Evolutionary conservation across 2,113 vertebrate genomes (phyloP).

Genomic region (Hemicordylus capensis): DNA sequence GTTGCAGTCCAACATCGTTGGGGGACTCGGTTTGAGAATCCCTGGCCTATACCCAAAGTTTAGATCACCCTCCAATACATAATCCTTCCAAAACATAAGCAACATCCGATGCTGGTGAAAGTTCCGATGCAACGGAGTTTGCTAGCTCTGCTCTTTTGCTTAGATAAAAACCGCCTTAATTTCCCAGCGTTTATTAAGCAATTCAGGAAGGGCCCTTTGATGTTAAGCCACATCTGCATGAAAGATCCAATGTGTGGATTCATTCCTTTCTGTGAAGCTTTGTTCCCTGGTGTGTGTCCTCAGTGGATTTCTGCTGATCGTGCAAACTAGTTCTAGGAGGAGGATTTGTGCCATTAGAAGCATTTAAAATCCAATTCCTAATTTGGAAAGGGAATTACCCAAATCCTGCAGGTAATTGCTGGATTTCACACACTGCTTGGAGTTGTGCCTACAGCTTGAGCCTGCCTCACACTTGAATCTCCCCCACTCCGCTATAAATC

Average conservation of each 20-base stretch:
- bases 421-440: neutral
- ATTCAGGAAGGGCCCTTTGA: neutral
- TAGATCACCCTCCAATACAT: neutral
- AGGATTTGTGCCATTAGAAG: neutral
- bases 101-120: neutral
- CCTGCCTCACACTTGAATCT: neutral
- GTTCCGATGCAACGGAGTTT: neutral
- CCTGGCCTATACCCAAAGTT: too few species aligned
- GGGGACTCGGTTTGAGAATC: too few species aligned
- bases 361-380: neutral
- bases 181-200: neutral
- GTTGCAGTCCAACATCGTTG: too few species aligned
- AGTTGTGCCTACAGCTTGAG: neutral
- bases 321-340: neutral
- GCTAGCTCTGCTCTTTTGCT: neutral
- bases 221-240: slow-evolving; percentile 6
- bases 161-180: slow-evolving; percentile 1
- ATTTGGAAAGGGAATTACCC: neutral
- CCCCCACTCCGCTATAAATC: neutral
- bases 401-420: neutral
- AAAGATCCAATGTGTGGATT: neutral
- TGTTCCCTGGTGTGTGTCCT: neutral
- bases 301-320: neutral
- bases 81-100: slow-evolving; percentile 5
- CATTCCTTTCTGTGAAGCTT: neutral